These are phyloP conservation scores for Leuctra nigra DNA, from an alignment of 2,888 invertebrate genomes.

Conservation along the genomic window DNA sequence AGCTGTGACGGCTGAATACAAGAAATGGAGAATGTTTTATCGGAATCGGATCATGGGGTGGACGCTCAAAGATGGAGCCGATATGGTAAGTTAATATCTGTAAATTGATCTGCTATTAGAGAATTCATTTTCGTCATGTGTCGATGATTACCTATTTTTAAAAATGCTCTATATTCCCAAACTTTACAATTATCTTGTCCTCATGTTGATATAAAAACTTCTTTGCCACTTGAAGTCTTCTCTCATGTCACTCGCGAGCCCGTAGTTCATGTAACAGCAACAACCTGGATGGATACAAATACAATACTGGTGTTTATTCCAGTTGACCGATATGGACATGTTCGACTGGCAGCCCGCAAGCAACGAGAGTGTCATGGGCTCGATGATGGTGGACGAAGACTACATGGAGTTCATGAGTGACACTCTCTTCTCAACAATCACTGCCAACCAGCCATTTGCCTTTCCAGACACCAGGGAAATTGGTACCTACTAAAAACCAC, in stretches of 20 bases:
- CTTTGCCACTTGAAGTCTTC: too few species aligned
- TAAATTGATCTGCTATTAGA: too few species aligned
- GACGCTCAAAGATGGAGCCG: conserved; percentile 64
- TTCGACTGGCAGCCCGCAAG: conserved; percentile 64
- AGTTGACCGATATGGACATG: conserved; percentile 67
- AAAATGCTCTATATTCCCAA: too few species aligned
- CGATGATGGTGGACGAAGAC: conserved; percentile 76
- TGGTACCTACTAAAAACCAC: conserved; percentile 65
- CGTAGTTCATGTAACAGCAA: too few species aligned
- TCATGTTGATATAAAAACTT: too few species aligned
- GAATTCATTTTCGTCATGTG: too few species aligned
- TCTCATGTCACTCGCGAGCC: too few species aligned
- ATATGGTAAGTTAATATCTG: conserved; percentile 53
- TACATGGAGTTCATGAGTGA: conserved; percentile 85
- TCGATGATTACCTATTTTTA: too few species aligned
- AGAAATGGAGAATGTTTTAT: conserved; percentile 95
- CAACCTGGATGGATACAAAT: too few species aligned
- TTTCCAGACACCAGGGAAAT: conserved; percentile 97
- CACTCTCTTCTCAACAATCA: conserved; percentile 81
- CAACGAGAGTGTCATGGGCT: conserved; percentile 52
- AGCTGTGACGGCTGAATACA: conserved; percentile 97
- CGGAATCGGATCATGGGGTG: conserved; percentile 72
- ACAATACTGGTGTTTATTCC: too few species aligned
- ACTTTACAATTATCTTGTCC: too few species aligned
- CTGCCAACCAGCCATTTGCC: conserved; percentile 79